Conservation (phyloP, 2,797 vertebrate species). For the Ptychobarbus kaznakovi region DNA sequence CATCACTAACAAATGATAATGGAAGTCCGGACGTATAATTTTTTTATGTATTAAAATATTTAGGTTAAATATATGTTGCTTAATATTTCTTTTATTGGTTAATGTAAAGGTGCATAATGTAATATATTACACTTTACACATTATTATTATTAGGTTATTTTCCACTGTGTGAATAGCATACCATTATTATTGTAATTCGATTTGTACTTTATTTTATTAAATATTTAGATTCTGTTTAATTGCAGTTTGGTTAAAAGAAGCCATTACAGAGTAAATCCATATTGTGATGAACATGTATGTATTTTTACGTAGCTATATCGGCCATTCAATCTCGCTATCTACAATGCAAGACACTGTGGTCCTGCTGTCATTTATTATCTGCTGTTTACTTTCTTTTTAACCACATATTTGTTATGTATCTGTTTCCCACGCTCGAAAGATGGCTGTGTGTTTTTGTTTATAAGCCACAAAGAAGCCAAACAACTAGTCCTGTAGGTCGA, state of each 20-base stretch:
- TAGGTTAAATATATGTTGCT: not conserved
- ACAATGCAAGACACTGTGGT: conserved; percentile 8
- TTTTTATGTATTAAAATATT: not conserved
- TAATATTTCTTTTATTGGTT: not conserved
- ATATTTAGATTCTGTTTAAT: not conserved
- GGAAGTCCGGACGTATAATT: not conserved
- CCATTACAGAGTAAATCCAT: not conserved
- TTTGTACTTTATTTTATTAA: not conserved
- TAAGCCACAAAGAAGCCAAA: conserved; percentile 34
- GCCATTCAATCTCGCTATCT: not conserved
- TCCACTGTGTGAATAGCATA: not conserved
- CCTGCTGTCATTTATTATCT: conserved; percentile 8
- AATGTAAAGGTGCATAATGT: not conserved
- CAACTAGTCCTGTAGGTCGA: conserved; percentile 30
- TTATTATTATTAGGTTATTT: not conserved
- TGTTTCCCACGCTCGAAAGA: conserved; percentile 50
- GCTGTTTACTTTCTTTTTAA: not conserved
- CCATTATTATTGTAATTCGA: not conserved
- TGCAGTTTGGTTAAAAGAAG: not conserved
- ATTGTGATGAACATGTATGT: not conserved
- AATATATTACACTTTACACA: not conserved
- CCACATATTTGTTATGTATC: conserved; percentile 19
- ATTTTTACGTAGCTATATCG: not conserved
- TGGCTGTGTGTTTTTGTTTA: conserved; percentile 31
- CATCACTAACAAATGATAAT: not conserved